phyloP scores from a whole-genome alignment of 1,140 invertebrate species.

The Caenorhabditis elegans region WBcel235 BX284604.4:12794501-12795000 shows the following conservation, averaged over 20 bases:
- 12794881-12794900: too few species aligned
- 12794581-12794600: neutral
- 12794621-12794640: conserved; percentile 3
- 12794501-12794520: conserved; percentile 42
- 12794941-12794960: too few species aligned
- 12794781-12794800: conserved; percentile 30
- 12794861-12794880: too few species aligned
- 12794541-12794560: conserved; percentile 24
- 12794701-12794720: neutral
- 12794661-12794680: conserved; percentile 25
- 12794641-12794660: conserved; percentile 27
- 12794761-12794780: conserved; percentile 9
- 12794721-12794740: conserved; percentile 6
- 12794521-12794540: conserved; percentile 37
- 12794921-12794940: too few species aligned
- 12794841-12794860: too few species aligned
- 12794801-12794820: too few species aligned
- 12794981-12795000: conserved; percentile 22
- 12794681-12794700: neutral
- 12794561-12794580: neutral
- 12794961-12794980: too few species aligned
- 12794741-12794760: conserved; percentile 35
- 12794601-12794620: conserved; percentile 24
- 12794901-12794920: too few species aligned
- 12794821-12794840: too few species aligned